Conservation (phyloP, 2,113 vertebrate genomes). For the Istiophorus platypterus region DNA sequence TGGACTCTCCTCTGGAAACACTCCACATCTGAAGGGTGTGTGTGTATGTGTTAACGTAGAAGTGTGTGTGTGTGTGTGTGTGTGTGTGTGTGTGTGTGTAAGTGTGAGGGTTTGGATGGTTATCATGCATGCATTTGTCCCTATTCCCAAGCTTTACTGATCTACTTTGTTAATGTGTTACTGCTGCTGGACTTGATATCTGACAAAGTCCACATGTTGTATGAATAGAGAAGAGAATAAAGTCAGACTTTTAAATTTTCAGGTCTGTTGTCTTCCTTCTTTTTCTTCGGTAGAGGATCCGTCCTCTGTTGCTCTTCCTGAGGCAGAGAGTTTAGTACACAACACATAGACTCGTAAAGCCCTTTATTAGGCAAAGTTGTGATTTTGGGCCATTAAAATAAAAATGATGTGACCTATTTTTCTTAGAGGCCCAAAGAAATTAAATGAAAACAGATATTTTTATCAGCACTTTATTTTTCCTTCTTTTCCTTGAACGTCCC, state of each 20-base stretch:
- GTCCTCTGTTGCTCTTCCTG: neutral
- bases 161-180: slow-evolving; percentile 27
- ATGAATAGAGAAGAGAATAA: neutral
- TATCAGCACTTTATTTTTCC: no score
- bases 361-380: no score
- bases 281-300: neutral
- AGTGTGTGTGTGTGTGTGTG: slow-evolving; percentile 35
- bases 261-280: neutral
- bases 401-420: no score
- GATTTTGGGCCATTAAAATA: no score
- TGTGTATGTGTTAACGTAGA: slow-evolving; percentile 46
- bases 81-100: slow-evolving; percentile 47
- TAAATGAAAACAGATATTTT: no score
- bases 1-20: slow-evolving; percentile 77
- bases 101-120: neutral
- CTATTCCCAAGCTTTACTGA: slow-evolving; percentile 20
- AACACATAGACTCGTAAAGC: no score
- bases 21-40: slow-evolving; percentile 63
- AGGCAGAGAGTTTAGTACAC: neutral
- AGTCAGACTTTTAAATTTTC: neutral
- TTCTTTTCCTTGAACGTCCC: no score
- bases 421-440: no score
- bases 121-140: slow-evolving; percentile 8
- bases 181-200: slow-evolving; percentile 3
- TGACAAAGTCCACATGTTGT: neutral